Evolutionary conservation across 2,113 vertebrate species (phyloP), one percentile per base, ranked within the genome.

Genomic region (Phocoena phocoena): DNA sequence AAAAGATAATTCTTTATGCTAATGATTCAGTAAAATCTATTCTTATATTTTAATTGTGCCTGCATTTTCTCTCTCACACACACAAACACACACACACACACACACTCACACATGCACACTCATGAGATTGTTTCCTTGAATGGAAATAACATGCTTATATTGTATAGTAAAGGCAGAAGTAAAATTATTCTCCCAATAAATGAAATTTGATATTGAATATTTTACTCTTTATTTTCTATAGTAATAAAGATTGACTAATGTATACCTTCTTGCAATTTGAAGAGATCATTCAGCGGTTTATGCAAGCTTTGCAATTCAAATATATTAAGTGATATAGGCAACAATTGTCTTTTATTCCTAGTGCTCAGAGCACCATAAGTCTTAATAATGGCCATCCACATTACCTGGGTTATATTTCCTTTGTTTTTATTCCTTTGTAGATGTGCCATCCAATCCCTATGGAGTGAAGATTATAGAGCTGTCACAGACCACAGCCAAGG

Each of bases 401-500:
- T 90, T 79, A 55, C n/a, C 13, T 73, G 31, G 2, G 10, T n/a
- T 91, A 21, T 84, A 26, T 71, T 44, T 70, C 26, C 26, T 74
- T 80, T 96, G 21, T 93, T 2, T 50, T 86, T 97, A 1, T 90
- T 44, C 26, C 60, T 98, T 98, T 94, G 4, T 93, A 99, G 99
- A 99, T 65, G 99, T 99, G 3, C 99, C 99, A 31, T 99, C 99
- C 5, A 99, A 99, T 98, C 99, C 99, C 0, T 99, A 99, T 23
- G 99, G 99, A 3, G 99, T 99, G 28, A 99, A 99, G 65, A 98
- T 99, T 86, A 98, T 99, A 80, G 99, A 99, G 18, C 97, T 99
- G 88, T 99, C 99, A 15, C 99, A 99, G 98, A 99, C 99, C 60
- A 97, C 99, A 90, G 99, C 99, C 7, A 99, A 99, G 13, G 98